Base-by-base conservation (phyloP, 2,888 invertebrate species). In the Cistogaster globosa region DNA sequence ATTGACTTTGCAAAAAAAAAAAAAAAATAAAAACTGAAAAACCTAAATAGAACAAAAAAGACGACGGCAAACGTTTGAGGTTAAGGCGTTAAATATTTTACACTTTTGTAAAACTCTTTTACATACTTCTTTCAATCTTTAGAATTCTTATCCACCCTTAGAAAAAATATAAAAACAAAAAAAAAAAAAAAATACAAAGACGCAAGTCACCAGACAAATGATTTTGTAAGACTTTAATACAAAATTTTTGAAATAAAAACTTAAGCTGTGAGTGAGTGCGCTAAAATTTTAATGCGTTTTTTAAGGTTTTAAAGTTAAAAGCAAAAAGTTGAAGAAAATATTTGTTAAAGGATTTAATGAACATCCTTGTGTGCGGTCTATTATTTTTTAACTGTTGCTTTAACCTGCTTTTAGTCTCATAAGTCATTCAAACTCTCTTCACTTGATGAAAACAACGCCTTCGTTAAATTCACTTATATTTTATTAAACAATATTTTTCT, bases 381-480 rank as follows among this genome's bases (percentile, higher is more conserved):
- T 11, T 20, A 26, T 26, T 5, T 14, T n/a, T 1, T 22, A 7
- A 16, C 20, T 38, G 22, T 42, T 42, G 7, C 18, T 32, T 14
- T 51, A 32, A 32, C 38, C 9, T 22, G 11, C 20, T n/a, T 4
- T 62, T 51, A 14, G 8, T 38, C 14, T 48, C 63, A 65, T 74
- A 68, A 78, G 58, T 65, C 14, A 67, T 72, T 78, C 55, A 38
- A 53, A 62, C 38, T 55, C 51, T 62, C 20, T 20, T 36, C 45
- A 38, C 5, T 55, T 51, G 63, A 42, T 45, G 22, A 63, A 20
- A 68, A 26, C 48, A 69, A 65, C 79, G 86, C 83, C 88, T 88
- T 89, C 89, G 87, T 88, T 89, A 88, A 87, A 60, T 71, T 80
- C 75, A 67, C 58, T 71, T 69, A 69, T 51, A 57, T 62, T 72